A percentile compares a stretch with the other conserved stretches of the same genome.
These are phyloP conservation scores for Latrodectus geometricus DNA, from an alignment of 1,140 invertebrate genomes.

Conservation along the genomic window DNA sequence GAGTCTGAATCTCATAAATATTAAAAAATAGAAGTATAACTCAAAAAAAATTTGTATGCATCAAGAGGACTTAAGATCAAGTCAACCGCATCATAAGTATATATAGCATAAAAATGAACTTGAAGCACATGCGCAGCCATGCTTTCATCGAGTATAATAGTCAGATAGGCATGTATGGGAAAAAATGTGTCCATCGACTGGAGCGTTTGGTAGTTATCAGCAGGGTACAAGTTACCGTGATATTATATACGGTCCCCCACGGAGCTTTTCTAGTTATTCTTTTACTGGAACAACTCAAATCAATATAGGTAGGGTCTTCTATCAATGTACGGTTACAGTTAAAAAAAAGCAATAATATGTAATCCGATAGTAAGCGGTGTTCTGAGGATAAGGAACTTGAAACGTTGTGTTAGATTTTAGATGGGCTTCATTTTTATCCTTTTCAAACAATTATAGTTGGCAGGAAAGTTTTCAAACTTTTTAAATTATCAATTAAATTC, in stretches of 20 bases:
- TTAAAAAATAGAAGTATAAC: constrained; percentile 9
- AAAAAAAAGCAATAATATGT: not conserved
- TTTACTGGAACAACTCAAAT: not conserved
- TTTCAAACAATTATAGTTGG: no score
- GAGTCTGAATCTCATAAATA: constrained; percentile 9
- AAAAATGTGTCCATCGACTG: constrained; percentile 42
- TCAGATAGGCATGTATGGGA: constrained; percentile 1
- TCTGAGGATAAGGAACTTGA: no score
- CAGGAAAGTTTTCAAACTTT: no score
- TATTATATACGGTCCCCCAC: constrained; percentile 44
- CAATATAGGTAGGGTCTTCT: no score
- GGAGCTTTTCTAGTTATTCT: constrained; percentile 25
- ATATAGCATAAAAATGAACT: constrained; percentile 13
- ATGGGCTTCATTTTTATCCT: no score
- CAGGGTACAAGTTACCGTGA: constrained; percentile 25
- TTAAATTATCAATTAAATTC: no score
- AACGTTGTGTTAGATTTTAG: no score
- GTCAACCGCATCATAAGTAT: constrained; percentile 49
- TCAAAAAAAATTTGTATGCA: constrained; percentile 6
- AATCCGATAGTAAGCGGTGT: not conserved
- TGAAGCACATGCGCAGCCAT: constrained; percentile 16
- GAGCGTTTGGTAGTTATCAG: constrained; percentile 26
- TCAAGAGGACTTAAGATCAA: constrained; percentile 44
- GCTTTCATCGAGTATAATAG: not conserved
- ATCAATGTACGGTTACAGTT: no score